Conservation (phyloP, 2,113 vertebrate species). For the Rallus limicola region DNA sequence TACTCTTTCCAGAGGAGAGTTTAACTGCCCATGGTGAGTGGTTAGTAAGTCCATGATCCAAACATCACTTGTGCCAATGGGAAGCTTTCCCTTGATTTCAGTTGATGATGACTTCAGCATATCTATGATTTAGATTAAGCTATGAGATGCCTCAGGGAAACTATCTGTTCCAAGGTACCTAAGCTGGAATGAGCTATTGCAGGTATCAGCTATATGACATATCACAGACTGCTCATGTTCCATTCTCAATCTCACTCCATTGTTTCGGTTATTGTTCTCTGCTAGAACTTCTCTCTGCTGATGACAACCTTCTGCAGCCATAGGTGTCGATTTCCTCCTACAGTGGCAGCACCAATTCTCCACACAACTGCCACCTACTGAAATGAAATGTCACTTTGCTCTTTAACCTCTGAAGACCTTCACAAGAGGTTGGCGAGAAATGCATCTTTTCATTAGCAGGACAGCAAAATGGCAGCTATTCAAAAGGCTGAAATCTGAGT, state of each 20-base stretch:
- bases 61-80: not conserved
- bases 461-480: not conserved
- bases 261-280: not conserved
- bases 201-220: not conserved
- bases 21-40: not conserved
- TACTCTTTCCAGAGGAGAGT: not conserved
- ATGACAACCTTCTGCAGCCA: not conserved
- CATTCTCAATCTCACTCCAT: not conserved
- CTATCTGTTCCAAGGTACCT: not conserved
- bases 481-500: not conserved
- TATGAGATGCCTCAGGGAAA: not conserved
- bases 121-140: not conserved
- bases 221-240: not conserved
- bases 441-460: not conserved
- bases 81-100: not conserved
- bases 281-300: not conserved
- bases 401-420: not conserved
- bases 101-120: not conserved
- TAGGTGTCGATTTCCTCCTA: not conserved
- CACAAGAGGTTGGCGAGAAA: not conserved
- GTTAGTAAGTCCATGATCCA: not conserved
- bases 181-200: not conserved
- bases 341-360: not conserved
- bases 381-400: not conserved
- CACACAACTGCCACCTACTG: fast-evolving